A percentile compares a stretch with the other conserved stretches of the same genome.
Conservation (phyloP, 2,888 invertebrate species). For the Drosophila acutilabella region DNA sequence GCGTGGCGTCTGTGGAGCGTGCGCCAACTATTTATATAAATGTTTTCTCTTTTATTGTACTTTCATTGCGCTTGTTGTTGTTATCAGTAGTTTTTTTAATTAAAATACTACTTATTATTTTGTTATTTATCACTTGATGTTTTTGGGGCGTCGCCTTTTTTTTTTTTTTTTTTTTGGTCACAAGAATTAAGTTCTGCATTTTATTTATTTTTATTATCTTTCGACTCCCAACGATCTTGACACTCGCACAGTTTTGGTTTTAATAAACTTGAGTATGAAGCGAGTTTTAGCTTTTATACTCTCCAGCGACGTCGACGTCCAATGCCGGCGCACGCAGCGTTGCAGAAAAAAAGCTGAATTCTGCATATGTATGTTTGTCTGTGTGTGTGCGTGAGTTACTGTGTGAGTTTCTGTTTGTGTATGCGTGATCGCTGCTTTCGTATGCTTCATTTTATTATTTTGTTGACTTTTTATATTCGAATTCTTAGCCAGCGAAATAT, state of each 20-base stretch:
- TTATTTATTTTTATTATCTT: constrained; percentile 24
- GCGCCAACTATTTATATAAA: constrained; percentile 21
- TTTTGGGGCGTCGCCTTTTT: constrained; percentile 30
- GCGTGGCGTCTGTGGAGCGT: constrained; percentile 57
- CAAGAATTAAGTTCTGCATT: constrained; percentile 28
- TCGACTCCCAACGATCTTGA: constrained; percentile 75
- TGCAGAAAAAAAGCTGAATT: constrained; percentile 65
- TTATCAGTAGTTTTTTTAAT: constrained; percentile 27
- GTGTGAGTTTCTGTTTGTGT: constrained; percentile 17
- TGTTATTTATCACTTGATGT: constrained; percentile 28
- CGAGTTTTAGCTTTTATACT: constrained; percentile 85
- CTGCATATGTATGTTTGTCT: constrained; percentile 36
- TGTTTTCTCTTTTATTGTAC: constrained; percentile 42
- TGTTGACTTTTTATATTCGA: constrained; percentile 73
- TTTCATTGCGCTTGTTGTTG: constrained; percentile 17
- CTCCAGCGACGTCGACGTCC: constrained; percentile 59
- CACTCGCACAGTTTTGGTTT: constrained; percentile 85
- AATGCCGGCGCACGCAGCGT: constrained; percentile 76
- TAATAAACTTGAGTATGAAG: constrained; percentile 85
- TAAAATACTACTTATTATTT: constrained; percentile 22
- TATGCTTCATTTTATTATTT: constrained; percentile 78
- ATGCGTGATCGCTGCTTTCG: constrained; percentile 67
- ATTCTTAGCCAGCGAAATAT: constrained; percentile 61
- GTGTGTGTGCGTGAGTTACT: constrained; percentile 1
- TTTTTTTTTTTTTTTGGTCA: constrained; percentile 3